Evolutionary conservation across 2,113 vertebrate species (phyloP).

Genomic region (Scartelaos histophorus): DNA sequence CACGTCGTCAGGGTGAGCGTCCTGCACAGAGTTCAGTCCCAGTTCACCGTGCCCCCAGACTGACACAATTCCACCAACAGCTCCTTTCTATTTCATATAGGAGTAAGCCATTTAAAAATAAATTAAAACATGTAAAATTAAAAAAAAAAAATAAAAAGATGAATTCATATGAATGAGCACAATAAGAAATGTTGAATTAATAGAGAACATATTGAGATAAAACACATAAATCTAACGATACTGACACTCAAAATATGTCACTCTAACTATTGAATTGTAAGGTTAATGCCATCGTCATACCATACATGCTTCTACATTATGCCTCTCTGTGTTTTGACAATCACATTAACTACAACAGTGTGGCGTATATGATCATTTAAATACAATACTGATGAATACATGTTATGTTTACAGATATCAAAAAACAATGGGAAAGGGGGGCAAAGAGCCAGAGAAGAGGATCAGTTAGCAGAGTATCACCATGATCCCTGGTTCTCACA

Average conservation of each 20-base stretch:
- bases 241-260: too few relatives aligned
- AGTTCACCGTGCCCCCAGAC: constrained; percentile 46
- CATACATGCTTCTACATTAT: too few relatives aligned
- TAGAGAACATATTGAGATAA: too few relatives aligned
- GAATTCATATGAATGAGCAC: too few relatives aligned
- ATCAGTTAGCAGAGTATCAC: constrained; percentile 2
- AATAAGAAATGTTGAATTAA: too few relatives aligned
- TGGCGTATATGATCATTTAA: too few relatives aligned
- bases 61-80: constrained; percentile 25
- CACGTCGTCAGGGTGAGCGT: constrained; percentile 52
- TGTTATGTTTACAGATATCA: not conserved
- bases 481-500: constrained; percentile 60
- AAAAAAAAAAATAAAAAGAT: too few relatives aligned
- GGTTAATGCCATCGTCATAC: too few relatives aligned
- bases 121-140: too few relatives aligned
- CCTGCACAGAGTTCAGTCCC: constrained; percentile 51
- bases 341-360: too few relatives aligned
- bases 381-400: not conserved
- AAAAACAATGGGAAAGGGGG: not conserved
- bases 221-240: too few relatives aligned
- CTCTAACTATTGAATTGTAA: not conserved
- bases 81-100: not conserved
- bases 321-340: too few relatives aligned
- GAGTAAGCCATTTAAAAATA: not conserved
- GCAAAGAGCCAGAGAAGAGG: constrained; percentile 12